phyloP scores from a whole-genome alignment of 2,113 vertebrate genomes.

The Rhombomys opimus region DNA sequence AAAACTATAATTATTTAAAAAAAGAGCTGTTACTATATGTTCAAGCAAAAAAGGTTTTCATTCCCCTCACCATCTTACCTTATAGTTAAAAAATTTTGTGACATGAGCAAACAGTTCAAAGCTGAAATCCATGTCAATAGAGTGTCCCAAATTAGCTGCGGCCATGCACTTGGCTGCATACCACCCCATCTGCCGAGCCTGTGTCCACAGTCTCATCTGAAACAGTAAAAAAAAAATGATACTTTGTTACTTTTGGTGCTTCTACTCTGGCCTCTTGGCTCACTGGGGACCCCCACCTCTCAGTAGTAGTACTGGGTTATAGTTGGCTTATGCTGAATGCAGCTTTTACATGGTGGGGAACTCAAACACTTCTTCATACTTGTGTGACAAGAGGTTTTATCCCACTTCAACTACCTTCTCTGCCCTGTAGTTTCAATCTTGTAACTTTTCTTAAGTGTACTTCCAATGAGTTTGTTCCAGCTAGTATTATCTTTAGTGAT shows the following conservation, averaged over 20 bases:
- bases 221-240: background rate
- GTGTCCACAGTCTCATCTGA: conserved; percentile 98
- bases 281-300: background rate
- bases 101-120: conserved; percentile 98
- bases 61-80: conserved; percentile 86
- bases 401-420: background rate
- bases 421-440: background rate
- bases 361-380: background rate
- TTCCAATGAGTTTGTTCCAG: background rate
- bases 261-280: background rate
- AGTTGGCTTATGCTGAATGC: background rate
- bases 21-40: background rate
- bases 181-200: conserved; percentile 98
- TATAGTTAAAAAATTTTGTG: conserved; percentile 98
- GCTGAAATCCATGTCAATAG: conserved; percentile 95
- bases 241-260: background rate
- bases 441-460: background rate
- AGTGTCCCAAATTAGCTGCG: conserved; percentile 87
- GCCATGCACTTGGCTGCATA: conserved; percentile 94
- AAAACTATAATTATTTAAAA: background rate
- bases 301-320: background rate
- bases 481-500: background rate
- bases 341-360: background rate
- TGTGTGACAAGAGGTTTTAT: background rate
- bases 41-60: background rate